phyloP scores from a whole-genome alignment of 2,797 vertebrate species.

The Sebastes nivosus region DNA sequence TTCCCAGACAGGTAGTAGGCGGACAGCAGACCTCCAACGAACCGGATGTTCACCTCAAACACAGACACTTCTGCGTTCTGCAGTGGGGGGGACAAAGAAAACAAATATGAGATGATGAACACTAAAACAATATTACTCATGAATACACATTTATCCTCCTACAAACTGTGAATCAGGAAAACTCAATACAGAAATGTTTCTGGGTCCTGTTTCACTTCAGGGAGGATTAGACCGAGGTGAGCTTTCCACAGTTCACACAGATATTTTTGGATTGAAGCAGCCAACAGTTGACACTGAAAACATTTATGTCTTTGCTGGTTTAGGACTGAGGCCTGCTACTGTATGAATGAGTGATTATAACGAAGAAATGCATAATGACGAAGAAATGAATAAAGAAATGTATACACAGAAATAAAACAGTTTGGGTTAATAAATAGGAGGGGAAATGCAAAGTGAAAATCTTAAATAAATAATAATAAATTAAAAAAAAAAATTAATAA shows the following conservation, averaged over 20 bases:
- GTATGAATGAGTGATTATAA: background rate
- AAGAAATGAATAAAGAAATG: background rate
- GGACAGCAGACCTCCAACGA: conserved; percentile 95
- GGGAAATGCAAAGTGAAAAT: background rate
- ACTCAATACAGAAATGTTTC: background rate
- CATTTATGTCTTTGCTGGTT: background rate
- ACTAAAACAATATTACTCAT: background rate
- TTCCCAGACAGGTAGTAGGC: conserved; percentile 98
- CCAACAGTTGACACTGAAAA: background rate
- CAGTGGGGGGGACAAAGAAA: background rate
- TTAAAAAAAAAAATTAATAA: background rate
- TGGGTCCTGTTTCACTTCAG: background rate
- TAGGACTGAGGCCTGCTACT: background rate
- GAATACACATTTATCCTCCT: background rate
- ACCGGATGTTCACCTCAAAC: conserved; percentile 99
- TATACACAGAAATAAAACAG: background rate
- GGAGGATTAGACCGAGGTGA: background rate
- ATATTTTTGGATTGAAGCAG: background rate
- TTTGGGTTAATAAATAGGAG: background rate
- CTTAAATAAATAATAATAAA: background rate
- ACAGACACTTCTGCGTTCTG: conserved; percentile 97
- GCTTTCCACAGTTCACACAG: conserved; percentile 1
- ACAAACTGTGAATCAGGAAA: background rate
- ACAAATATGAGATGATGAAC: background rate
- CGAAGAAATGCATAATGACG: too few species aligned